These are phyloP conservation scores for Heliconius melpomene DNA, from an alignment of 1,140 invertebrate genomes.

Conservation along the genomic window DNA sequence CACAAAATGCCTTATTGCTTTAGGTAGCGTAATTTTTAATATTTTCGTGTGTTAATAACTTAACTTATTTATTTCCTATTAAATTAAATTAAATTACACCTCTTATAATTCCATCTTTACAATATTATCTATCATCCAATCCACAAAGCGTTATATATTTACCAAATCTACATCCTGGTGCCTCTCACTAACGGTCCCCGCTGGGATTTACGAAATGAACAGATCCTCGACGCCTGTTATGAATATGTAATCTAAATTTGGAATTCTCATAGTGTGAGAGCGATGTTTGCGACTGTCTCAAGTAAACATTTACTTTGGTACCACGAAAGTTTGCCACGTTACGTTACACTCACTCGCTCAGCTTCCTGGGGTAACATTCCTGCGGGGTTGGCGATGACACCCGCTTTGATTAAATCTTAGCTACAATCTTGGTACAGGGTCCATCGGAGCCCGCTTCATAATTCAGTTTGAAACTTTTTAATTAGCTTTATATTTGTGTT, in stretches of 20 bases:
- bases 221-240: slow-evolving; percentile 75
- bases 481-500: slow-evolving; percentile 82
- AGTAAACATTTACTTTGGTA: slow-evolving; percentile 73
- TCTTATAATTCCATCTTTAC: too few species aligned
- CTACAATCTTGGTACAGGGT: slow-evolving; percentile 74
- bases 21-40: too few species aligned
- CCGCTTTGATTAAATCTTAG: slow-evolving; percentile 73
- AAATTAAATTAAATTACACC: too few species aligned
- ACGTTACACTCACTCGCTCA: slow-evolving; percentile 32
- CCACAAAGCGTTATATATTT: not conserved
- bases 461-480: slow-evolving; percentile 81
- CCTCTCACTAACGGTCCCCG: slow-evolving; percentile 60
- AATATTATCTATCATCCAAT: not conserved
- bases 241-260: slow-evolving; percentile 81
- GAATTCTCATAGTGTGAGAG: slow-evolving; percentile 79
- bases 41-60: too few species aligned
- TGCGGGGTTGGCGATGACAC: slow-evolving; percentile 52
- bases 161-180: slow-evolving; percentile 42
- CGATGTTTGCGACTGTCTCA: slow-evolving; percentile 77
- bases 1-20: too few species aligned
- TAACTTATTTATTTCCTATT: too few species aligned
- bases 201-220: slow-evolving; percentile 74
- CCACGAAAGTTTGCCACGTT: slow-evolving; percentile 66
- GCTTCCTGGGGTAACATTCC: slow-evolving; percentile 51
- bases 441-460: slow-evolving; percentile 78